A percentile compares a stretch with the other conserved stretches of the same genome.
Evolutionary conservation across 2,888 invertebrate genomes (phyloP).

Genomic region (Trissonchulus sp.): DNA sequence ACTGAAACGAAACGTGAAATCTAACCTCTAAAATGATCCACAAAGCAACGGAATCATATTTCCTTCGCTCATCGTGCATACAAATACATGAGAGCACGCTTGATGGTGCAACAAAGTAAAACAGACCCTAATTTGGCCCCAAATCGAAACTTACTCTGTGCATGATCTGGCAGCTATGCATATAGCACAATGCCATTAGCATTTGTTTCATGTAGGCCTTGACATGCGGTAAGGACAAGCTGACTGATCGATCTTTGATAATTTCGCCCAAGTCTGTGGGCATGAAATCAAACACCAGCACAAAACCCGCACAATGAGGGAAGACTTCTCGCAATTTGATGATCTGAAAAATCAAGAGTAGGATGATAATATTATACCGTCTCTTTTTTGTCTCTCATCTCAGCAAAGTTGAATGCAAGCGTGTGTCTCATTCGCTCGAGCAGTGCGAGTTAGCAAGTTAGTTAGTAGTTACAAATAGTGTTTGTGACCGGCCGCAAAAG

Average conservation of each 20-base stretch:
- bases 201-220: constrained; percentile 84
- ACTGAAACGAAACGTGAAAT: too few relatives aligned
- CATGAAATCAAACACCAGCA: constrained; percentile 87
- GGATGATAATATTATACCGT: constrained; percentile 24
- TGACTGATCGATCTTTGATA: constrained; percentile 54
- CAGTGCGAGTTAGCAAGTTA: neutral
- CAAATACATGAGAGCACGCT: too few relatives aligned
- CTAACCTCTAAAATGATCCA: too few relatives aligned
- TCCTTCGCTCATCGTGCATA: too few relatives aligned
- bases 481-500: too few relatives aligned
- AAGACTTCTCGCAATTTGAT: constrained; percentile 80
- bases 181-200: constrained; percentile 75
- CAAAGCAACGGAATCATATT: too few relatives aligned
- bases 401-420: neutral
- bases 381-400: neutral
- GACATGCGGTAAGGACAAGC: constrained; percentile 66
- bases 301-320: constrained; percentile 77
- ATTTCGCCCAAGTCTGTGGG: constrained; percentile 61
- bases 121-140: too few relatives aligned
- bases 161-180: constrained; percentile 82
- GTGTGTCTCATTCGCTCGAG: neutral
- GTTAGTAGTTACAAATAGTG: too few relatives aligned
- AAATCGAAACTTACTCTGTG: constrained; percentile 76
- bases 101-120: too few relatives aligned
- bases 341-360: constrained; percentile 61